Evolutionary conservation across 2,113 vertebrate genomes (phyloP), one percentile per base, ranked within the genome.

Genomic region (Callipepla squamata): DNA sequence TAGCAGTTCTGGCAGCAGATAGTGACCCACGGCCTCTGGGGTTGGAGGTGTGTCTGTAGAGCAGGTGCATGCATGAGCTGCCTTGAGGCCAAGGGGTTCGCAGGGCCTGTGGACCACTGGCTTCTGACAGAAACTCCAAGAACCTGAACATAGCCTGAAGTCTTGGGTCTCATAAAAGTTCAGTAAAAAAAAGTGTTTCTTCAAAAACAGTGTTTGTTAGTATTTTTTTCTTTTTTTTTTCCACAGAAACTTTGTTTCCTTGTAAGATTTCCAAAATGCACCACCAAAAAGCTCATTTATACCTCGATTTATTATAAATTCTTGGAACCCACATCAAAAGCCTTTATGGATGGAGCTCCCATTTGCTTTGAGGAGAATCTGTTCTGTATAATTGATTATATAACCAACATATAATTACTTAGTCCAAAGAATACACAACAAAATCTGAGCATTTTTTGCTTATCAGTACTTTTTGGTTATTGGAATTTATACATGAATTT

Each of bases 281-380:
- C 73, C 61, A 70, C 81, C 23, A 1, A 91, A 85, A 81, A 69
- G 4, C 20, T 44, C 8, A 1, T 85, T 89, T 93, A 57, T 85
- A 61, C 20, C 53, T 87, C 80, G 79, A 93, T 92, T 92, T 92
- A 80, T 94, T 85, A 75, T 40, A 55, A 91, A 77, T 94, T 95
- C 81, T 96, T 96, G 89, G 93, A 94, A 75, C 38, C 5, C 51
- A 82, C 79, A 91, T 95, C 89, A 96, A 80, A 93, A 87, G 72
- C 80, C 50, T 87, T 91, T 40, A 59, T 18, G 48, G 77, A 89
- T 86, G 67, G 50, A 87, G 63, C 63, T 89, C 30, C 50, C 12
- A 0, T 66, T 92, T 94, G 80, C 84, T 94, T 84, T 42, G 58
- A 87, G 92, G 36, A 92, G 53, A 85, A 85, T 85, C 28, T 91